Base-by-base conservation (phyloP, 2,113 vertebrate genomes). In the Suncus etruscus region DNA sequence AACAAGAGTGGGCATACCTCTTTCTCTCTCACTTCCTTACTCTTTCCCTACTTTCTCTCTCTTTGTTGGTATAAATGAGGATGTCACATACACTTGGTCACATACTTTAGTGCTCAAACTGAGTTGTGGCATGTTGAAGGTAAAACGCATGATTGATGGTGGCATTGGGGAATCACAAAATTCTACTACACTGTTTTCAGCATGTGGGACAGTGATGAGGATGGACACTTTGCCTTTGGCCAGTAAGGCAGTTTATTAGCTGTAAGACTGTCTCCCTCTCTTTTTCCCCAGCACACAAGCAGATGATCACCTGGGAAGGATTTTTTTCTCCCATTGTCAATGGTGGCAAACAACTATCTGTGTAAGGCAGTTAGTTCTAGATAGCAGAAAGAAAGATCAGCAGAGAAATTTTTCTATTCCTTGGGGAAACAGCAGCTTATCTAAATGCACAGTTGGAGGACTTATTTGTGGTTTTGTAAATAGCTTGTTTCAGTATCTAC, bases 381-480 rank as follows among this genome's bases (percentile, higher is more conserved):
- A 31, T 15, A 84, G 70, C 58, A 93, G 32, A 86, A 72, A 92
- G 70, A 87, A 54, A 87, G 24, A 68, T 5, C 25, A 48, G 76
- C 15, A 89, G 63, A 90, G 18, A 45, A 86, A 89, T 89, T 81
- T 16, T 54, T 93, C 84, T 89, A 89, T 39, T 89, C 65, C 50
- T 70, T 72, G 50, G 75, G 39, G 58, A 95, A 95, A 78, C 0
- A 89, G 5, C 31, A 75, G 65, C 51, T 78, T 45, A 79, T 58
- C 72, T 80, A 94, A 89, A 87, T 31, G 18, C 25, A 61, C 29
- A 77, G 32, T 9, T 39, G 31, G 15, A 51, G 48, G 63, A 83
- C 88, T 88, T 87, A 92, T 76, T 87, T 90, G 39, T 80, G 63
- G 29, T 73, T 87, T 29, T 79, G 25, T 69, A 54, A 82, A 65